Evolutionary conservation across 2,113 vertebrate genomes (phyloP).

Genomic region (Thamnophis sirtalis): DNA sequence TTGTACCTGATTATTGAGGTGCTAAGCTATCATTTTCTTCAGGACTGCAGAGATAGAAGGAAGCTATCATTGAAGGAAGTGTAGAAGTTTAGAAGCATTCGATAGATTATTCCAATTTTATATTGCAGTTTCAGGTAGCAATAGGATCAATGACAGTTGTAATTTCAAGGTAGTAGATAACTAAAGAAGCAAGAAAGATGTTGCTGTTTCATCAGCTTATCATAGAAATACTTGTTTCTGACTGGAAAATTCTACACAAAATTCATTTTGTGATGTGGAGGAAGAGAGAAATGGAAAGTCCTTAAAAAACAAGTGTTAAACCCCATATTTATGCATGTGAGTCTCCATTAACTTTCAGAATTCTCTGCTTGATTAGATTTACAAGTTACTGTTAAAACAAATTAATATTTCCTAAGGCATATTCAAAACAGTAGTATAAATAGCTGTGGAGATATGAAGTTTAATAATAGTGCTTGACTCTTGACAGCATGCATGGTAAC

Average conservation of each 20-base stretch:
- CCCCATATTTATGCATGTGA: background rate
- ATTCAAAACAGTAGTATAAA: background rate
- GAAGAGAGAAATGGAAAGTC: background rate
- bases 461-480: slow-evolving; percentile 22
- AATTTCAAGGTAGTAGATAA: background rate
- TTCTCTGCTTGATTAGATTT: slow-evolving; percentile 1
- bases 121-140: background rate
- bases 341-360: background rate
- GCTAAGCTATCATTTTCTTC: background rate
- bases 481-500: background rate
- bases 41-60: background rate
- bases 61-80: background rate
- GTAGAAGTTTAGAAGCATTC: background rate
- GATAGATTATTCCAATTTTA: background rate
- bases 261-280: background rate
- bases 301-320: background rate
- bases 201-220: background rate
- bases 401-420: background rate
- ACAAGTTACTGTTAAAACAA: background rate
- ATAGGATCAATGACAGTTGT: background rate
- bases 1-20: background rate
- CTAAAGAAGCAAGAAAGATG: background rate
- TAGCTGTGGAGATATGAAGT: slow-evolving; percentile 2
- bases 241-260: background rate
- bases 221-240: background rate